Percentiles rank a stretch among this genome's conserved stretches.
phyloP scores from a whole-genome alignment of 2,113 vertebrate species.

The Actinemys pallida region DNA sequence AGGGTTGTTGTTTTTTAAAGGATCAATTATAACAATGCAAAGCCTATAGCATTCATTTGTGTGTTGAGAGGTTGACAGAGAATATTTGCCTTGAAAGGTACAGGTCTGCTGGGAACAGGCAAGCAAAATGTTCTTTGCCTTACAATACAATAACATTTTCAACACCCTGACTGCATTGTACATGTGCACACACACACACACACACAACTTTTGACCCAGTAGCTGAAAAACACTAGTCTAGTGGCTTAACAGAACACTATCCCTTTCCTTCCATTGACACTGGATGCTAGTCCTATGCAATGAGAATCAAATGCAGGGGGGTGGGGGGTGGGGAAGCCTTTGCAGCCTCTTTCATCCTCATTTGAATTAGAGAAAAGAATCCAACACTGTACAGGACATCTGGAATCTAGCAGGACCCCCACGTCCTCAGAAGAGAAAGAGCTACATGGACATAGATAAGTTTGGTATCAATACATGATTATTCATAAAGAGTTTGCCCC shows the following conservation, averaged over 20 bases:
- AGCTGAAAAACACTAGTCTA: neutral
- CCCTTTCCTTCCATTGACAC: rapidly evolving
- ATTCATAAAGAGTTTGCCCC: neutral
- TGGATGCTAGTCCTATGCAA: neutral
- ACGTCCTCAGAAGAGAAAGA: neutral
- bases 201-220: neutral
- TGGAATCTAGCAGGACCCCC: neutral
- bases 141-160: neutral
- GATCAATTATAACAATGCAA: conserved; percentile 1
- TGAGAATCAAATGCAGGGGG: neutral
- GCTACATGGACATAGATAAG: neutral
- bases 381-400: neutral
- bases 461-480: neutral
- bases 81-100: neutral
- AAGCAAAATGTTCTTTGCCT: conserved; percentile 4
- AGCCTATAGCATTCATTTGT: conserved; percentile 9
- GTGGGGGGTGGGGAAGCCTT: rapidly evolving
- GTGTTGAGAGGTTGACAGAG: neutral
- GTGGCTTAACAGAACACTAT: neutral
- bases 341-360: neutral
- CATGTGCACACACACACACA: too few species aligned
- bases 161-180: neutral
- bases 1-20: neutral
- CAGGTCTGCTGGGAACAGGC: neutral
- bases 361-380: neutral